Evolutionary conservation across 2,797 vertebrate species (phyloP).

Genomic region (Hydrolagus colliei): DNA sequence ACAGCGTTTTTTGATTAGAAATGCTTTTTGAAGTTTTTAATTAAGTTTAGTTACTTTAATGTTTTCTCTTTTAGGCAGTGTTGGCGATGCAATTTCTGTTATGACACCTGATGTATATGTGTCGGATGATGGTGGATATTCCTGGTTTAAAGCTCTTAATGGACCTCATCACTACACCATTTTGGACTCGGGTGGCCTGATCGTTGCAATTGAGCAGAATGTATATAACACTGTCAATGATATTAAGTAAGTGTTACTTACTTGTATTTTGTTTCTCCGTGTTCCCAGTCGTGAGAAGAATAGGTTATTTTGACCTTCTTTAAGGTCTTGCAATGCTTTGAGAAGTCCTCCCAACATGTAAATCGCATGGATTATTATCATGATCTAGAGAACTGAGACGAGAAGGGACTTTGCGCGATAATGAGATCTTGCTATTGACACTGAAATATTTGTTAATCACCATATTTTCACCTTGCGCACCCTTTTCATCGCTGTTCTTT

Average conservation of each 20-base stretch:
- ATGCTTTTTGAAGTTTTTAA: neutral
- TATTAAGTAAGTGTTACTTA: conserved; percentile 66
- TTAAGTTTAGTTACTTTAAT: neutral
- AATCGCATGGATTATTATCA: too few relatives aligned
- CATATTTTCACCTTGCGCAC: too few relatives aligned
- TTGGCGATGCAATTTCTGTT: conserved; percentile 78
- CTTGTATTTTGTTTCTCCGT: neutral
- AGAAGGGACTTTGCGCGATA: too few relatives aligned
- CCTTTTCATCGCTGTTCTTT: neutral
- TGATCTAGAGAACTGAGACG: too few relatives aligned
- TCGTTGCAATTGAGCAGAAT: conserved; percentile 80
- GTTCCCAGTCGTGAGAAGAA: too few relatives aligned
- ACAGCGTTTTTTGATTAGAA: too few relatives aligned
- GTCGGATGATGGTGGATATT: conserved; percentile 89
- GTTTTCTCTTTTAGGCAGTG: conserved; percentile 62
- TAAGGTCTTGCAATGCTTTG: too few relatives aligned
- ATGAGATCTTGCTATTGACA: too few relatives aligned
- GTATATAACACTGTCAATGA: conserved; percentile 53
- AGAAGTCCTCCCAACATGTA: too few relatives aligned
- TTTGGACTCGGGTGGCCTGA: conserved; percentile 84
- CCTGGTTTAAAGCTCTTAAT: conserved; percentile 73
- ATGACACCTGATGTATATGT: conserved; percentile 81
- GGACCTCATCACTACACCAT: conserved; percentile 90
- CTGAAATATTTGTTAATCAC: too few relatives aligned
- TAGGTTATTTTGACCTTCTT: too few relatives aligned